These are phyloP conservation scores for Manduca sexta DNA, from an alignment of 1,140 invertebrate species.

Conservation along the genomic window DNA sequence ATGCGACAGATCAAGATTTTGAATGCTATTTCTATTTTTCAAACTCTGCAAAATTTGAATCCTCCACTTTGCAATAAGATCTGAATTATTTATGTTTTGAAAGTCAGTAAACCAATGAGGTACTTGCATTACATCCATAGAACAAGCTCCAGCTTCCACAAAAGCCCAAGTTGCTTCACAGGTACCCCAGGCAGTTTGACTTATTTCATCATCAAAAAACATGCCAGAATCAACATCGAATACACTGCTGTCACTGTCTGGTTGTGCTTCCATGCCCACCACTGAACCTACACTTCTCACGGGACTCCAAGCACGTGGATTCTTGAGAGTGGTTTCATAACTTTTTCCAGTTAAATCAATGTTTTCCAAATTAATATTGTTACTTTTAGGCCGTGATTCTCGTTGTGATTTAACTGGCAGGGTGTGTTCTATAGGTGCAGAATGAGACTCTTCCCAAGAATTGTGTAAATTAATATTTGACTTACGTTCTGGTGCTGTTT, in stretches of 20 bases:
- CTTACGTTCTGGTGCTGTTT: constrained; percentile 51
- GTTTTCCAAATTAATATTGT: constrained; percentile 51
- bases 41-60: constrained; percentile 81
- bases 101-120: constrained; percentile 84
- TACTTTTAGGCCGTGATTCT: constrained; percentile 50
- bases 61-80: constrained; percentile 84
- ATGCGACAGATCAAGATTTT: constrained; percentile 71
- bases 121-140: constrained; percentile 78
- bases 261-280: constrained; percentile 84
- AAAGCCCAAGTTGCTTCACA: constrained; percentile 85
- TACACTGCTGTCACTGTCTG: constrained; percentile 84
- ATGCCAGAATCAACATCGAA: constrained; percentile 85
- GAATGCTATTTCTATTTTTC: constrained; percentile 73
- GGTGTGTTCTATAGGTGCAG: constrained; percentile 68
- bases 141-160: constrained; percentile 86
- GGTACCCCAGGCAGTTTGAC: constrained; percentile 81
- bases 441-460: constrained; percentile 72
- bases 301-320: constrained; percentile 87
- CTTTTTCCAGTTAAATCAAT: constrained; percentile 76
- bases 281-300: constrained; percentile 87
- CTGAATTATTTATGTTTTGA: constrained; percentile 74
- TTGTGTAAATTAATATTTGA: constrained; percentile 55
- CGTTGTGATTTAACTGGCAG: constrained; percentile 62
- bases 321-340: constrained; percentile 79
- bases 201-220: constrained; percentile 83